Conservation (phyloP, 2,888 invertebrate genomes). For the Andricus curvator region DNA sequence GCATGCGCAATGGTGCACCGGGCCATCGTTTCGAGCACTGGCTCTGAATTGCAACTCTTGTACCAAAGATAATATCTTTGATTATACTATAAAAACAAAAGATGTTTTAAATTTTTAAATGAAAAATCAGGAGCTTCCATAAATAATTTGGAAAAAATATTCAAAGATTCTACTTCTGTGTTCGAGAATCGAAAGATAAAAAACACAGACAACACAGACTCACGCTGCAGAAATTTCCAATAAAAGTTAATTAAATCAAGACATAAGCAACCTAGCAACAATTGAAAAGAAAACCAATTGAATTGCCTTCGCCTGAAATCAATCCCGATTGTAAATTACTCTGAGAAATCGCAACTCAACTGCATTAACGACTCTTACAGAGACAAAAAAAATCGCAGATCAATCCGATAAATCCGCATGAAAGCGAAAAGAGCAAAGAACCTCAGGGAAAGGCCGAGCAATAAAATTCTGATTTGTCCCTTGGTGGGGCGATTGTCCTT, state of each 20-base stretch:
- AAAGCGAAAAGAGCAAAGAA: constrained; percentile 36
- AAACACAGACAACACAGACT: no score
- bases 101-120: no score
- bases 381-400: constrained; percentile 26
- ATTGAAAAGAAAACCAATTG: not conserved
- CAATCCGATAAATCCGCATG: constrained; percentile 31
- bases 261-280: not conserved
- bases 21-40: no score
- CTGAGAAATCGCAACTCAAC: constrained; percentile 4
- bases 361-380: constrained; percentile 7
- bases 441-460: constrained; percentile 10
- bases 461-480: constrained; percentile 58
- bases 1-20: no score
- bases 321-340: constrained; percentile 30
- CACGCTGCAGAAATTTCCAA: not conserved
- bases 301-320: constrained; percentile 8
- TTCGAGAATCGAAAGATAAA: no score
- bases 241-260: not conserved
- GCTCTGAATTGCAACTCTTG: no score
- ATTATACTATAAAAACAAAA: no score
- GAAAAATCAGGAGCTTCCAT: no score
- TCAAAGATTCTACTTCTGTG: no score
- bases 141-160: no score
- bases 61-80: no score
- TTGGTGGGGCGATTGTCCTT: constrained; percentile 56